phyloP scores from a whole-genome alignment of 2,113 vertebrate species.

The Sorex araneus region DNA sequence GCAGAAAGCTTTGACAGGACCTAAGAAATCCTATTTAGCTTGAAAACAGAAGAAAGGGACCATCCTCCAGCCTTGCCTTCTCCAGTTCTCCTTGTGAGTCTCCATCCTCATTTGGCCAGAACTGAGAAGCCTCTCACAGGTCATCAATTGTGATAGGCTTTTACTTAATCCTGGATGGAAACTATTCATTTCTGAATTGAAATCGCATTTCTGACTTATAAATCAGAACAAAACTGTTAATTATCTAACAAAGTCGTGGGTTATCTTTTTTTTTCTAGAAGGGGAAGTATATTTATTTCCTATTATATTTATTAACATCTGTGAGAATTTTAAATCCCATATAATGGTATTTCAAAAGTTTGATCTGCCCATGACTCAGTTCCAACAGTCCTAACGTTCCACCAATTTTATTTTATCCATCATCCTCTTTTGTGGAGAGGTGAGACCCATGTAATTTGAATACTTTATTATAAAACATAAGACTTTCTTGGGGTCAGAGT shows the following conservation, averaged over 20 bases:
- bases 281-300: conserved; percentile 38
- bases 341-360: conserved; percentile 46
- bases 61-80: neutral
- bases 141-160: neutral
- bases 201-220: conserved; percentile 22
- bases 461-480: neutral
- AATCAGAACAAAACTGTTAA: neutral
- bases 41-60: neutral
- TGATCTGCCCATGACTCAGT: neutral
- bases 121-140: neutral
- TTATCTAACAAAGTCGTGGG: neutral
- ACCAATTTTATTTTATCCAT: conserved; percentile 16
- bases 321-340: conserved; percentile 17
- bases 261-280: neutral
- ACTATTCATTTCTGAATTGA: conserved; percentile 28
- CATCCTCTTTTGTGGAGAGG: neutral
- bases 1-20: no score
- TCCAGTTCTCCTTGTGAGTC: neutral
- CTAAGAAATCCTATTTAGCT: neutral
- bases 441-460: conserved; percentile 32
- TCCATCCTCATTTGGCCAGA: neutral
- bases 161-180: neutral
- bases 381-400: conserved; percentile 12
- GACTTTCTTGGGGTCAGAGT: no score
- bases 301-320: conserved; percentile 42